Conservation (phyloP, 2,888 invertebrate species). For the Diachrysia chrysitis region DNA sequence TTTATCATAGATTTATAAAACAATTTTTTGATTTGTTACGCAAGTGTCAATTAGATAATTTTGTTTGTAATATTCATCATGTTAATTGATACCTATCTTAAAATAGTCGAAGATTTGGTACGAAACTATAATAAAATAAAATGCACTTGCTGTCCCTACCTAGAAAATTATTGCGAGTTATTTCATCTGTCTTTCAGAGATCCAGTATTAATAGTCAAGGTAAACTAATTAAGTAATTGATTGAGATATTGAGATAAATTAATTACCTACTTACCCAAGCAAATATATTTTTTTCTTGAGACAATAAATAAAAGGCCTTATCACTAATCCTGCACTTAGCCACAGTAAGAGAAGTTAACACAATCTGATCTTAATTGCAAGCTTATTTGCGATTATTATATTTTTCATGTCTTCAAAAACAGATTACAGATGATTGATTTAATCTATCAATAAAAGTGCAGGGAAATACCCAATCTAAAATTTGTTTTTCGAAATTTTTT, state of each 20-base stretch:
- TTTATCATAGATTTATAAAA: conserved; percentile 44
- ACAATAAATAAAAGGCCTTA: too few relatives aligned
- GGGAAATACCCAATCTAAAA: background rate
- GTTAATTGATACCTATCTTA: background rate
- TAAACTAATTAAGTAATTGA: too few relatives aligned
- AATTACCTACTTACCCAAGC: too few relatives aligned
- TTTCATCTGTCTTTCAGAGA: too few relatives aligned
- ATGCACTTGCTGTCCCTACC: too few relatives aligned
- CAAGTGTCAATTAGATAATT: conserved; percentile 28
- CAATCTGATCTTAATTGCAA: background rate
- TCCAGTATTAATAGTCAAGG: too few relatives aligned
- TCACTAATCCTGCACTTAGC: too few relatives aligned
- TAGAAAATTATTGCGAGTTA: too few relatives aligned
- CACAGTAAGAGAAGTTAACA: too few relatives aligned
- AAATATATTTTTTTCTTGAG: too few relatives aligned
- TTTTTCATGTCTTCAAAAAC: background rate
- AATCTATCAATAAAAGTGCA: background rate
- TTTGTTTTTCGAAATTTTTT: background rate
- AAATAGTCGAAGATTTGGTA: background rate
- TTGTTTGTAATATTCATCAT: background rate
- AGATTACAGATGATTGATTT: background rate
- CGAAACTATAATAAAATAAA: too few relatives aligned
- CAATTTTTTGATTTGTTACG: conserved; percentile 37
- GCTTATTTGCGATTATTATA: background rate
- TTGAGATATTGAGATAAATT: too few relatives aligned